Base-by-base conservation (phyloP, 1,140 invertebrate genomes). In the Tenebrio molitor region DNA sequence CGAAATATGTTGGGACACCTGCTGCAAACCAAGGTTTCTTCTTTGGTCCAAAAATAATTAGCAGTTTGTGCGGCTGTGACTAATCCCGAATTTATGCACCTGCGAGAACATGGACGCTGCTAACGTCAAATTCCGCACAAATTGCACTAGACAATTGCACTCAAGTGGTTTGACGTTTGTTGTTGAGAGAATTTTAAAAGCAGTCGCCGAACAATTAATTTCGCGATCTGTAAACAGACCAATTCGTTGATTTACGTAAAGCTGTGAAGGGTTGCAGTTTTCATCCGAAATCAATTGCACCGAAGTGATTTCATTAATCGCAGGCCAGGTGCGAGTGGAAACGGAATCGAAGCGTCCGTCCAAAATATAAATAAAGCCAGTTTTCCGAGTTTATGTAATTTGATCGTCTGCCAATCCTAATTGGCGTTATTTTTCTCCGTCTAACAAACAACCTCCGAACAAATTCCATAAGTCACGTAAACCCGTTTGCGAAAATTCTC, bases 301-400 rank as follows among this genome's bases (percentile, higher is more conserved):
- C 15, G 7, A 23, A 50, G 15, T 21, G 17, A n/a, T 50, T 8
- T 50, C 19, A 50, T 50, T 50, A 50, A 50, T 50, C 19, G 15
- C 7, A 15, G 2, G 23, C 15, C 12, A 58, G 23, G 50, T 58
- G 50, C 16, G 15, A 53, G n/a, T 10, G 19, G 19, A 53, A 53
- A 53, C 19, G 46, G 10, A 53, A 7, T 25, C 46, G 46, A 15
- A 15, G 3, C 6, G 44, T 6, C 2, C 23, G 6, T 29, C 10
- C 36, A 39, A 39, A 39, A 39, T n/a, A 29, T 29, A 25, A 25
- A 58, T 14, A 58, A 15, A 10, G 6, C 44, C 17, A 2, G 21
- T 50, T 50, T 50, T 16, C 46, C 17, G 6, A 12, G 5, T 53
- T 53, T 58, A 17, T 58, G 50, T 14, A 58, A 58, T 58, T 58